Evolutionary conservation across 2,113 vertebrate species (phyloP), one percentile per base, ranked within the genome.

Genomic region (Phalacrocorax carbo): DNA sequence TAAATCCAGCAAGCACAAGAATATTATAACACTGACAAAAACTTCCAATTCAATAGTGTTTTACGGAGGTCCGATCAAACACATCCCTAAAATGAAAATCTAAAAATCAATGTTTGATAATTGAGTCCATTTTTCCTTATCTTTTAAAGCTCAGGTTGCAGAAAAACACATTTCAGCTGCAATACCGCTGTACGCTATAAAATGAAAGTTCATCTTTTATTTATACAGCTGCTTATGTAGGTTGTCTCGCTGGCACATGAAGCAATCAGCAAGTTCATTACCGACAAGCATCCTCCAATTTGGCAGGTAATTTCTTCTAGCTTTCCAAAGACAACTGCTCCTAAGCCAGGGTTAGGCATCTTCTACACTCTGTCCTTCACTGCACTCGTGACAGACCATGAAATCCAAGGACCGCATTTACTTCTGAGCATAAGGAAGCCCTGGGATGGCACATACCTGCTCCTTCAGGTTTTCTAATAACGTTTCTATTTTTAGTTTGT

Each of bases 401-500:
- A 32, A 71, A 25, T 8, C 10, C 77, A 32, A 68, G 29, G 17
- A 32, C 40, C 38, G 51, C 27, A 21, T 48, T 64, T 36, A 21
- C 36, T 61, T 4, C 18, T 11, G 42, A 46, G 57, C 32, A 21
- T 10, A 70, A 36, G 9, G 62, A 42, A 71, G 70, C 19, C 1
- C 16, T 7, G 52, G 54, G 49, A 32, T 3, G 18, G 44, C 34
- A 80, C 89, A 2, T 95, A 99, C 98, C 97, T 98, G 98, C 91
- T 99, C 99, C 95, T 99, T 99, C 86, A 99, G 98, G 68, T 93
- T 99, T 97, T 99, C 99, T 57, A 99, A 97, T 84, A 99, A 98
- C 9, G 93, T 97, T 93, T 99, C 98, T 92, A 99, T 96, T 95
- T 99, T 98, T n/a, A 98, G 96, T 93, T 99, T 99, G 69, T 99